Base-by-base conservation (phyloP, 37 sponge, comb jelly and placozoan species). In the Haliclona indistincta region DNA sequence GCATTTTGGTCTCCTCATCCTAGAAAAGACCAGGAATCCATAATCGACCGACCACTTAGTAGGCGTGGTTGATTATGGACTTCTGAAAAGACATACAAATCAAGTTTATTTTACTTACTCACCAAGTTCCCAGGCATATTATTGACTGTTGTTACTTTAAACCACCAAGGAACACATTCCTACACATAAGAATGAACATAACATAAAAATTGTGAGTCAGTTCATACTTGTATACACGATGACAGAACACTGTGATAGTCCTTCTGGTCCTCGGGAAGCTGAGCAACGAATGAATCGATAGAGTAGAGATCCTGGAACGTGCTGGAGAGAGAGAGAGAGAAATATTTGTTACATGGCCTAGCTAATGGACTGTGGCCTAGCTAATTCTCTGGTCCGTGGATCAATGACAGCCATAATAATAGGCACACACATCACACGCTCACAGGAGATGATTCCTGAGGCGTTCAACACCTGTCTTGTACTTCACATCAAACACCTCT, bases 401-500 rank as follows among this genome's bases (percentile, higher is more conserved):
- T n/a, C n/a, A n/a, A n/a, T n/a, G n/a, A n/a, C n/a, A n/a, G n/a
- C n/a, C n/a, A n/a, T n/a, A n/a, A n/a, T 8, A 61, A 61, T 28
- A 61, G 25, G 25, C 7, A 30, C 8, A 17, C 13, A 17, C 8
- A 47, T 47, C 49, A 8, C 49, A 8, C 19, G 3, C 81, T 54
- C 37, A 81, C 82, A 25, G n/a, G 25, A 81, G 7, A 25, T 40
- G 67, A 28, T 63, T 40, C n/a, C 61, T 49, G 29, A 80, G 23
- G 28, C 52, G 61, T 30, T 44, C 7, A 22, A 80, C 30, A 38
- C 65, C 53, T 5, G 42, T 28, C 5, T 20, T 34, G 0, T 20
- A 22, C 30, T 70, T 71, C 64, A 80, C 37, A 63, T 73, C 53
- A 47, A 73, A 73, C 17, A 81, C 3, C 35, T 40, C 65, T 55